A percentile compares a stretch with the other conserved stretches of the same genome.
These are phyloP conservation scores for Penaeus monodon DNA, from an alignment of 2,888 invertebrate species.

Conservation along the genomic window DNA sequence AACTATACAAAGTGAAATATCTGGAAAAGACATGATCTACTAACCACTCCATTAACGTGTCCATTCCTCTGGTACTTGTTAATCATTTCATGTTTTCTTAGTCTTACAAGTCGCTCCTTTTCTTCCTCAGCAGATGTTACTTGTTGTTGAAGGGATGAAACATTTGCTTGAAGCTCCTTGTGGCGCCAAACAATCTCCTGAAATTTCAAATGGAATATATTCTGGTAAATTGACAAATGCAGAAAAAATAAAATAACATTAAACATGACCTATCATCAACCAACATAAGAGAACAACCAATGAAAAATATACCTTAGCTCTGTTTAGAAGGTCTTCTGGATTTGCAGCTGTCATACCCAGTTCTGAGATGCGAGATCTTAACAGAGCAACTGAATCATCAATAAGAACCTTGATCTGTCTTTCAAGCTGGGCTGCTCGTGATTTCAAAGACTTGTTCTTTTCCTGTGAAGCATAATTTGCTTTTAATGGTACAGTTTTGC, in stretches of 20 bases:
- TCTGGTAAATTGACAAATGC: neutral
- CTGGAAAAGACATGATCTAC: neutral
- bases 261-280: neutral
- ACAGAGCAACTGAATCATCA: conserved; percentile 88
- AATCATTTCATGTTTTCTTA: conserved; percentile 78
- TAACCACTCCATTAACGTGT: conserved; percentile 60
- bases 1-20: no score
- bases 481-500: neutral
- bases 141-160: conserved; percentile 85
- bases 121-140: conserved; percentile 81
- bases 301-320: conserved; percentile 67
- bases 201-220: no score
- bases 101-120: conserved; percentile 80
- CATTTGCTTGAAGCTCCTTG: conserved; percentile 91
- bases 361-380: conserved; percentile 91
- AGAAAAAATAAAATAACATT: neutral
- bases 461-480: conserved; percentile 73
- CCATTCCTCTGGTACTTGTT: conserved; percentile 63
- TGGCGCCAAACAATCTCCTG: conserved; percentile 87
- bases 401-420: conserved; percentile 93
- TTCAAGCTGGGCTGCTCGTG: conserved; percentile 88
- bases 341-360: conserved; percentile 78
- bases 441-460: conserved; percentile 84
- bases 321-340: conserved; percentile 70
- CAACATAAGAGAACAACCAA: neutral